phyloP scores from a whole-genome alignment of 1,140 invertebrate genomes.

The Drosophila busckii region DNA sequence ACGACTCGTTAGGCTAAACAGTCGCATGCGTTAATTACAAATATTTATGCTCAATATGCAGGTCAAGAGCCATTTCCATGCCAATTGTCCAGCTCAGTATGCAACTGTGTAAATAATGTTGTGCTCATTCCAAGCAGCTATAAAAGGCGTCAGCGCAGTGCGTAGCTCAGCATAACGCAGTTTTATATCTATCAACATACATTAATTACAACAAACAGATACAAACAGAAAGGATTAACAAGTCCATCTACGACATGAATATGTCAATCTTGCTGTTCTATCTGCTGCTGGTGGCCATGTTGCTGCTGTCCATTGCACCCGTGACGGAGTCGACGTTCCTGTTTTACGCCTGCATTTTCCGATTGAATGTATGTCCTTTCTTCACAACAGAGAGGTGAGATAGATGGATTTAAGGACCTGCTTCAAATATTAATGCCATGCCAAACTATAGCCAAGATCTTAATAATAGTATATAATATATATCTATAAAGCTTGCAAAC shows the following conservation, averaged over 20 bases:
- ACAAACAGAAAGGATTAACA: background rate
- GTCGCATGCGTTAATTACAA: background rate
- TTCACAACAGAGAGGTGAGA: too few species aligned
- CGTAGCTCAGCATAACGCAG: background rate
- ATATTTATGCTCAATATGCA: constrained; percentile 4
- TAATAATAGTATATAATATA: too few species aligned
- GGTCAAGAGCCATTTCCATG: constrained; percentile 25
- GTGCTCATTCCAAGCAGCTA: background rate
- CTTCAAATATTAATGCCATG: background rate
- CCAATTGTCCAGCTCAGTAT: constrained; percentile 1
- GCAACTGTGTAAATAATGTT: constrained; percentile 26
- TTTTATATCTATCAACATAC: background rate
- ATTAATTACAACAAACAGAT: too few species aligned
- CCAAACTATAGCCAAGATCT: background rate
- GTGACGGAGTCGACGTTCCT: constrained; percentile 43
- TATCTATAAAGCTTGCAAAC: too few species aligned
- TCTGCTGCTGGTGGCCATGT: constrained; percentile 24
- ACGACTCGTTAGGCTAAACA: constrained; percentile 4
- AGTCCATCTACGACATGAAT: constrained; percentile 16
- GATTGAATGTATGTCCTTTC: constrained; percentile 50
- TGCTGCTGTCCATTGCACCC: constrained; percentile 39
- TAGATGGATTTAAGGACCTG: background rate
- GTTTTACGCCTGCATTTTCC: constrained; percentile 45
- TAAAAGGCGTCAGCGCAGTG: constrained; percentile 3
- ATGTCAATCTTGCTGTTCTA: constrained; percentile 24